Conservation (phyloP, 2,797 vertebrate species). For the Muraenolepis orangiensis region DNA sequence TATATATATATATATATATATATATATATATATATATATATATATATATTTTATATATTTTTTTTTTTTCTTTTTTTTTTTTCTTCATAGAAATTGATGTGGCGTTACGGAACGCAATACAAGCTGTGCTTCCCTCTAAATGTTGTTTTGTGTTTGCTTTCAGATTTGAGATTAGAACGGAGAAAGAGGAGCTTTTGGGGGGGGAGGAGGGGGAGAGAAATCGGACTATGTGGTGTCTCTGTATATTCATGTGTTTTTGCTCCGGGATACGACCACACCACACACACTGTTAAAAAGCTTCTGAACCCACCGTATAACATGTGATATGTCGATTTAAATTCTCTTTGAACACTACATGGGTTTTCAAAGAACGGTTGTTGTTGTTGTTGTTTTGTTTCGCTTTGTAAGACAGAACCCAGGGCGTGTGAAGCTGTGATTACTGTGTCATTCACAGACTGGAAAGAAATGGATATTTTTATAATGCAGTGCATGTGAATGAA, state of each 20-base stretch:
- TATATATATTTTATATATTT: too few relatives aligned
- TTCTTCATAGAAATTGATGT: neutral
- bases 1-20: too few relatives aligned
- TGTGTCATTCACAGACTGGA: constrained; percentile 52
- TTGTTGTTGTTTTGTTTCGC: constrained; percentile 57
- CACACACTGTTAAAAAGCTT: constrained; percentile 34
- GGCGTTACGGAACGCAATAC: neutral
- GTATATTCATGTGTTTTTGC: neutral
- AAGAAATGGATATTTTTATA: constrained; percentile 58
- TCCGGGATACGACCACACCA: neutral
- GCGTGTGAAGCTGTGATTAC: constrained; percentile 65
- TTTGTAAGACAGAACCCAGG: constrained; percentile 30
- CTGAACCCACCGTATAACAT: constrained; percentile 39
- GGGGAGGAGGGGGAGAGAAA: too few relatives aligned
- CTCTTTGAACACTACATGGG: constrained; percentile 28
- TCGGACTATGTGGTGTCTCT: neutral
- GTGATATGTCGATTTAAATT: constrained; percentile 49
- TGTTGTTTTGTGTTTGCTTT: neutral
- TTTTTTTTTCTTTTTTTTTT: too few relatives aligned
- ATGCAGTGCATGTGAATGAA: constrained; percentile 29
- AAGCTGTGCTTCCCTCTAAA: neutral
- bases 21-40: too few relatives aligned
- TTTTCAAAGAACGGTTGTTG: constrained; percentile 61
- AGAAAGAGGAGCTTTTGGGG: neutral
- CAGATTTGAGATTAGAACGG: neutral